Base-by-base conservation (phyloP, 2,888 invertebrate genomes). In the Hedya salicella region DNA sequence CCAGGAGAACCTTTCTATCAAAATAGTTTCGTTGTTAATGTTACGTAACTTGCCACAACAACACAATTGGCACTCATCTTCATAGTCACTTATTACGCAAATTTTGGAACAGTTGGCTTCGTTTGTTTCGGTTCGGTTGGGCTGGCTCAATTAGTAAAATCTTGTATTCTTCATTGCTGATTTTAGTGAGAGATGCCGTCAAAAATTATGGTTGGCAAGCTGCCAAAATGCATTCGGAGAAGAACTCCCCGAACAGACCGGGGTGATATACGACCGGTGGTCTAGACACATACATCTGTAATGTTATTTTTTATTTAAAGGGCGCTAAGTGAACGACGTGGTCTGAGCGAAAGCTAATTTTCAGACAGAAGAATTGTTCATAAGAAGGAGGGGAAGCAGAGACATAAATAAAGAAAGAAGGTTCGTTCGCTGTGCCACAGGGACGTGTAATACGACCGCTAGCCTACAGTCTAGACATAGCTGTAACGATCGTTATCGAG, bases 81-180 rank as follows among this genome's bases (percentile, higher is more conserved):
- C 32, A 59, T 60, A 52, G n/a, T 21, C 48, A 56, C 61, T 14
- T 25, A 59, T 70, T 68, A 70, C 71, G 69, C 68, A 70, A 72
- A 71, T 57, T 39, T 50, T 36, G 42, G 48, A 57, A 66, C 56
- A 56, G 60, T 69, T 68, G 69, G 70, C 62, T 54, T 56, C 48
- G 48, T 61, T 61, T 59, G 68, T 68, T 71, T 61, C 62, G 68
- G 44, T 62, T 48, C 62, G 56, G 25, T 30, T 69, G 54, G 71
- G 72, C 72, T 68, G 63, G 68, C 68, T 83, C 83, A 79, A 86
- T 85, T 83, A 83, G 74, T 81, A 79, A 81, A 79, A 75, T 77
- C 69, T 67, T 68, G 66, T 76, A 73, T 71, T 75, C 73, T 74
- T 70, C 49, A 72, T 69, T 70, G 42, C 19, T 19, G 36, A 71